phyloP scores from a whole-genome alignment of 35 echinoderm and acorn worm species.

The Apostichopus japonicus region DNA sequence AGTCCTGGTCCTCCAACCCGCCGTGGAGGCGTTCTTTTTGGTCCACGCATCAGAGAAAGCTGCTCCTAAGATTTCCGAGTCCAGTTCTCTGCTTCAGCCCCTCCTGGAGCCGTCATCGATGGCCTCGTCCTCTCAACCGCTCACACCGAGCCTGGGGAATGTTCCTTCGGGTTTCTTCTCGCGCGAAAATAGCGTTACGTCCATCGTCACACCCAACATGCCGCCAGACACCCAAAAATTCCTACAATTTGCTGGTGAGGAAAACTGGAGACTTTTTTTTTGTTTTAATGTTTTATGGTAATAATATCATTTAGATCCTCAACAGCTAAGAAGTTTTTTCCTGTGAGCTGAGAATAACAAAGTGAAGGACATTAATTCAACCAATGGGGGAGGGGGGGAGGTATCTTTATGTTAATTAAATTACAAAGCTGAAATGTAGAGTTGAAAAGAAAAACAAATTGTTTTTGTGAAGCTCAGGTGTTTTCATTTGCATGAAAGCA shows the following conservation, averaged over 20 bases:
- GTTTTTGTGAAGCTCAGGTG: too few species aligned
- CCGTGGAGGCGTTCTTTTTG: conserved; percentile 96
- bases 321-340: too few species aligned
- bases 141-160: conserved; percentile 51
- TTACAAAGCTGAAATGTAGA: too few species aligned
- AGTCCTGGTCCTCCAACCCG: conserved; percentile 94
- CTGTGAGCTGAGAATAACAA: too few species aligned
- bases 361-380: too few species aligned
- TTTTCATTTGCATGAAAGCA: too few species aligned
- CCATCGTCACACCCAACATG: conserved; percentile 90
- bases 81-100: neutral
- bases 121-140: conserved; percentile 13
- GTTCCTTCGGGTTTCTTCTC: conserved; percentile 74
- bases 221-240: conserved; percentile 97
- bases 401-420: too few species aligned
- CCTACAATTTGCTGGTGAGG: conserved; percentile 92
- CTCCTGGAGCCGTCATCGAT: neutral
- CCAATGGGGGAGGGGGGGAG: too few species aligned
- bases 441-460: too few species aligned
- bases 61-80: conserved; percentile 40
- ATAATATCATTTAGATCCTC: too few species aligned
- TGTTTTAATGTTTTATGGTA: too few species aligned
- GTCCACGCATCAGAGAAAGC: conserved; percentile 95
- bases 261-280: neutral
- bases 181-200: conserved; percentile 85